Base-by-base conservation (phyloP, 2,113 vertebrate species). In the Morone saxatilis region DNA sequence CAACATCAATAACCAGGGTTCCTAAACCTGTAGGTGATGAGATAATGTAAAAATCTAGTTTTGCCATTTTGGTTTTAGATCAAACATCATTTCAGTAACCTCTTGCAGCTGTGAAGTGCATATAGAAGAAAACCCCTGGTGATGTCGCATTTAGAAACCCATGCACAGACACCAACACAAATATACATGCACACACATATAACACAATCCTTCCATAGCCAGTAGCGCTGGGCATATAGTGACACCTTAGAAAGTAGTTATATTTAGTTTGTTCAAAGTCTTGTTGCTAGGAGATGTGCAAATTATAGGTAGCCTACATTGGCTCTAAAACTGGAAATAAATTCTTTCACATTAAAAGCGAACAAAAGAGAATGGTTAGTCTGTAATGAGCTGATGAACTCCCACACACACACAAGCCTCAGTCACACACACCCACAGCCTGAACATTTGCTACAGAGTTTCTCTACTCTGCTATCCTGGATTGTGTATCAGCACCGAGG, bases 211-310 rank as follows among this genome's bases (percentile, higher is more conserved):
- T 67, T 73, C 76, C 70, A 89, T 79, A 76, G 83, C 67, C 74
- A 56, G 38, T 40, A 85, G 66, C 1, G 0, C 54, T 40, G 40
- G 60, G 78, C 45, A 74, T 78, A 80, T 88, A 84, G 90, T 88
- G 88, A 90, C 91, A 93, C 92, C 81, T 91, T 78, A 76, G 65
- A 75, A 88, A 80, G 80, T 62, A 84, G 89, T 90, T 95, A 94
- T 94, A 94, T 95, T 92, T 95, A 93, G 93, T 94, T 91, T 89
- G 76, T 94, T 93, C 89, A 91, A 93, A 93, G 87, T 91, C 91
- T 86, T 92, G 94, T 95, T 95, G 95, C 93, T 95, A 95, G 95
- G 94, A 93, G 93, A 95, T 94, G 87, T 83, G 90, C 88, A 91
- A 93, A 94, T 93, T 90, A 92, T 92, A 92, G 88, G 71, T 92